Base-by-base conservation (phyloP, 2,797 vertebrate species). In the Muraenolepis orangiensis region DNA sequence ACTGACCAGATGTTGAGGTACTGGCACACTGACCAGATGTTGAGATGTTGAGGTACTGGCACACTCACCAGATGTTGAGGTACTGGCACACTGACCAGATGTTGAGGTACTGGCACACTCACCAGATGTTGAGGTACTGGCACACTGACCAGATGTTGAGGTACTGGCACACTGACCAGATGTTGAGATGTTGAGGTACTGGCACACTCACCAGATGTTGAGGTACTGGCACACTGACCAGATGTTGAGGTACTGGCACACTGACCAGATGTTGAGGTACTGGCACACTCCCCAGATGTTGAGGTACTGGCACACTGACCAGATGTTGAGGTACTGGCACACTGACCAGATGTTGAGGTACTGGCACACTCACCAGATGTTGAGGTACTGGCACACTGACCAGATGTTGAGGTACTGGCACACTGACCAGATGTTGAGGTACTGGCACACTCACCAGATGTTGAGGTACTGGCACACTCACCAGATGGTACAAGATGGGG, bases 31-130 rank as follows among this genome's bases (percentile, higher is more conserved):
- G 51, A 23, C 51, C 0, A n/a, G n/a, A n/a, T n/a, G n/a, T n/a
- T n/a, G n/a, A n/a, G n/a, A 82, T 84, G 81, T 82, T 85, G 84
- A 81, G 16, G 78, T 86, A 11, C 84, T 70, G 83, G 74, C 86
- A 81, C 38, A 38, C 82, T 57, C 20, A 23, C 51, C 0, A n/a
- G n/a, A 82, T 84, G 81, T 82, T 85, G 84, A 81, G 16, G 78
- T 86, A 11, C 84, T 70, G 83, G 74, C 86, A 81, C 38, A 38
- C 82, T 57, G 51, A 23, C 51, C 0, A n/a, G n/a, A 82, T 84
- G 81, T 82, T 85, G 84, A 81, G 16, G 78, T 86, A 11, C 84
- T 70, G 83, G 74, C 86, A 81, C 38, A 38, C 82, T 57, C 20
- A 23, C 51, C 0, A n/a, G n/a, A 82, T 84, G 81, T 82, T 85